phyloP scores from a whole-genome alignment of 2,888 invertebrate species.

The Hylaea fasciaria region DNA sequence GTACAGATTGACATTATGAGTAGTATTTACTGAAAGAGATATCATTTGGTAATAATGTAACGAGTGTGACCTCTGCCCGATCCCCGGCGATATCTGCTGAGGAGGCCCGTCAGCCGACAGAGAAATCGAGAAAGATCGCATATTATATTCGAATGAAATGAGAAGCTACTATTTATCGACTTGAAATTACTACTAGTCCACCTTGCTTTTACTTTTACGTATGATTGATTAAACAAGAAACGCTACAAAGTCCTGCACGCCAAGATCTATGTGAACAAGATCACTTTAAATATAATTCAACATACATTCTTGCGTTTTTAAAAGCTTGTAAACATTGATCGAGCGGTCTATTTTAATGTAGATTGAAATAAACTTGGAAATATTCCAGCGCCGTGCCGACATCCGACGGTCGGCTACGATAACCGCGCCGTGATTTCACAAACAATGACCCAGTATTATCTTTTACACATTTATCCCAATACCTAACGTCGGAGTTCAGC shows the following conservation, averaged over 20 bases:
- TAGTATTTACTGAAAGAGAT: background rate
- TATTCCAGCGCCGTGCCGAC: slow-evolving; percentile 28
- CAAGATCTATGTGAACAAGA: background rate
- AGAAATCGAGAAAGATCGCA: background rate
- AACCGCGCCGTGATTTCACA: slow-evolving; percentile 12
- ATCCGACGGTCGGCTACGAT: slow-evolving; percentile 1
- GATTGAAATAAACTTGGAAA: slow-evolving; percentile 45
- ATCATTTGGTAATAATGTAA: background rate
- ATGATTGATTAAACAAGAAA: no score
- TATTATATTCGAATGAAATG: background rate
- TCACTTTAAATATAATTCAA: background rate
- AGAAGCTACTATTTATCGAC: background rate
- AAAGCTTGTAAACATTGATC: slow-evolving; percentile 12
- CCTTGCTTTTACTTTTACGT: no score
- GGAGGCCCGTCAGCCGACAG: background rate
- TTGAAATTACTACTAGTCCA: background rate
- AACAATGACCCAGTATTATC: slow-evolving; percentile 12
- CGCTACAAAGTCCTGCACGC: background rate
- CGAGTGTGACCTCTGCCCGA: background rate
- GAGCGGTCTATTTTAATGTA: slow-evolving; percentile 37
- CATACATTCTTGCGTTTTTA: no score
- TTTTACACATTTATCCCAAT: slow-evolving; percentile 1
- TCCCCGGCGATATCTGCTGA: background rate
- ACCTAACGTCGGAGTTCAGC: background rate
- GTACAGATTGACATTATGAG: background rate